Percentiles rank a stretch among this genome's conserved stretches.
These are phyloP conservation scores for Diogma glabrata DNA, from an alignment of 2,888 invertebrate species.

Conservation along the genomic window DNA sequence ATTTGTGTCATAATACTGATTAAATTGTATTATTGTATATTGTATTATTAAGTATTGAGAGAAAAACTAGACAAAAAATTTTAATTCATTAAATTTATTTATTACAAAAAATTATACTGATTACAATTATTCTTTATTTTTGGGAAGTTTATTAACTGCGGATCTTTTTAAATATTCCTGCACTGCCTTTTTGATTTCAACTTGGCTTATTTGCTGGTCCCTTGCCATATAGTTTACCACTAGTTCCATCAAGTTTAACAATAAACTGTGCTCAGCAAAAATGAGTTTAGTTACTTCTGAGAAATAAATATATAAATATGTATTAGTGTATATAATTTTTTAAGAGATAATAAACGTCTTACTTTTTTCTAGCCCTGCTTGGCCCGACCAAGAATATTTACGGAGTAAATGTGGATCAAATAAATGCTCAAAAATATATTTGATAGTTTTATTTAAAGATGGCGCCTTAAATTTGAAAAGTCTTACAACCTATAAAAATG, in stretches of 20 bases:
- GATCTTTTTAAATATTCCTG: neutral
- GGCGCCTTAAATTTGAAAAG: neutral
- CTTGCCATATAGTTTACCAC: neutral
- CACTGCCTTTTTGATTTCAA: neutral
- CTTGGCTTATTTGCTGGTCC: neutral
- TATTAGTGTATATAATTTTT: no score
- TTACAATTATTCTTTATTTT: no score
- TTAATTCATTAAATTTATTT: no score
- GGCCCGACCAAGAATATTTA: neutral
- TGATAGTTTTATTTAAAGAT: neutral
- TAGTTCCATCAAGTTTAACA: neutral
- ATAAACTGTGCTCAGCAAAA: neutral
- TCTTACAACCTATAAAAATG: conserved; percentile 1
- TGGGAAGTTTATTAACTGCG: no score
- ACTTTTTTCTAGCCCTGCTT: neutral
- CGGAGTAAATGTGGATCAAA: neutral
- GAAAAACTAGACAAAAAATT: no score
- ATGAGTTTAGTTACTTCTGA: neutral
- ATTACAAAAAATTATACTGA: no score
- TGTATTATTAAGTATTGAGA: no score
- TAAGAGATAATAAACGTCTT: no score
- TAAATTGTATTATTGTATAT: no score
- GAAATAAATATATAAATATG: neutral
- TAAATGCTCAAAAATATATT: neutral
- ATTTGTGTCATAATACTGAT: no score